Evolutionary conservation across 2,113 vertebrate genomes (phyloP).

Genomic region (Meleagris gallopavo): DNA sequence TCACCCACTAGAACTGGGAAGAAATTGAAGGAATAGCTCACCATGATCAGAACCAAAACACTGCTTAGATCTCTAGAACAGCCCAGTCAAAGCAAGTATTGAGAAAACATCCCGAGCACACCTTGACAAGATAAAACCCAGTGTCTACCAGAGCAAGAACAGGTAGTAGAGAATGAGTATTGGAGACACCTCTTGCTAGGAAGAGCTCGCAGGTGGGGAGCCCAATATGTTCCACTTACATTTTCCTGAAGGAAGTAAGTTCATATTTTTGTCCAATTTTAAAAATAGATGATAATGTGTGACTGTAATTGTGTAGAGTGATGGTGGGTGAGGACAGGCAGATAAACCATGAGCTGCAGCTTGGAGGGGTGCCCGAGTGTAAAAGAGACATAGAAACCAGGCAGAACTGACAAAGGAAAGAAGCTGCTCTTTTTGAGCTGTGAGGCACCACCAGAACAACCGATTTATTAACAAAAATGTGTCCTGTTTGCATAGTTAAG

Average conservation of each 20-base stretch:
- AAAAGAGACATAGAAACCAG: neutral
- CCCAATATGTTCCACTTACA: neutral
- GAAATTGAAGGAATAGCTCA: neutral
- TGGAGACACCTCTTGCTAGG: neutral
- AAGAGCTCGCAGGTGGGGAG: neutral
- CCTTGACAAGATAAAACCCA: neutral
- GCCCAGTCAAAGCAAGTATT: neutral
- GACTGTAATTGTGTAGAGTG: neutral
- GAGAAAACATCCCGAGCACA: neutral
- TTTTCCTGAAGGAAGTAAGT: neutral
- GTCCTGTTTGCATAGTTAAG: neutral
- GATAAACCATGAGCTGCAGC: rapidly evolving
- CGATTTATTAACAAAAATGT: neutral
- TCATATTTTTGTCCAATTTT: neutral
- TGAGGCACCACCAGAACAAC: no score
- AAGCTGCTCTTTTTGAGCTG: neutral
- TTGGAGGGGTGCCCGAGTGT: neutral
- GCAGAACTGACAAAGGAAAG: neutral
- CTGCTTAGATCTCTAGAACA: neutral
- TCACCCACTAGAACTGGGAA: neutral
- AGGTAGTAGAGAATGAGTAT: neutral
- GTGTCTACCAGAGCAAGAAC: neutral
- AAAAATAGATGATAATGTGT: neutral
- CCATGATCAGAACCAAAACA: neutral
- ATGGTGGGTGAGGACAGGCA: neutral